Percentiles rank a stretch among this genome's conserved stretches.
These are phyloP conservation scores for Zaprionus africanus DNA, from an alignment of 1,140 invertebrate species.

Conservation along the genomic window DNA sequence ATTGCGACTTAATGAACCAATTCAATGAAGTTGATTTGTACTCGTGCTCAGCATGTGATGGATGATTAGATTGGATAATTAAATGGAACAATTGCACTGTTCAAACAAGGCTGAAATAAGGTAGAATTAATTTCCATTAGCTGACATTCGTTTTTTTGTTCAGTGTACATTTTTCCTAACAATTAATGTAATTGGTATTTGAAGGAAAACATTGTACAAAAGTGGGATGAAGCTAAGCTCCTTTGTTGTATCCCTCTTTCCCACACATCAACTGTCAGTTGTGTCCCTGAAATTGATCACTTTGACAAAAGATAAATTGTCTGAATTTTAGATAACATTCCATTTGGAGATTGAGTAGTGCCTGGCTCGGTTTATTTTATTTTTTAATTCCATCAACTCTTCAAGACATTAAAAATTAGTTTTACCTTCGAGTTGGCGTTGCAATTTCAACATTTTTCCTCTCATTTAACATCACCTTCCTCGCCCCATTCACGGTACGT, in stretches of 20 bases:
- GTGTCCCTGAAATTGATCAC: not conserved
- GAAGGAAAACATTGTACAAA: not conserved
- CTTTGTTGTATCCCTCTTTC: not conserved
- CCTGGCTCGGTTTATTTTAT: not conserved
- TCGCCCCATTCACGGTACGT: conserved; percentile 9
- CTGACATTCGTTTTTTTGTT: not conserved
- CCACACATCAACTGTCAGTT: not conserved
- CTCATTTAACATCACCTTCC: conserved; percentile 3
- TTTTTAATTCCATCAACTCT: not conserved
- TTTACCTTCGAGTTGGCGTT: conserved; percentile 50
- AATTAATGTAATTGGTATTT: not conserved
- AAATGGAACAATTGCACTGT: not conserved
- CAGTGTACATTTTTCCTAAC: not conserved
- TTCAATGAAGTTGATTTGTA: not conserved
- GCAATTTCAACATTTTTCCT: conserved; percentile 45
- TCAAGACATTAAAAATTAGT: conserved; percentile 65
- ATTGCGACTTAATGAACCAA: conserved; percentile 33
- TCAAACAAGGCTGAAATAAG: not conserved
- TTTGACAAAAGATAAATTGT: conserved; percentile 54
- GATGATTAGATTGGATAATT: conserved; percentile 3
- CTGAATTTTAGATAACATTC: not conserved
- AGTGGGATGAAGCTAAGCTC: not conserved
- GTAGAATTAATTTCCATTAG: not conserved
- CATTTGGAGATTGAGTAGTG: not conserved
- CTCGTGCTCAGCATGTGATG: not conserved